These are phyloP conservation scores for Solenopsis invicta DNA, from an alignment of 1,140 invertebrate species.

Conservation along the genomic window DNA sequence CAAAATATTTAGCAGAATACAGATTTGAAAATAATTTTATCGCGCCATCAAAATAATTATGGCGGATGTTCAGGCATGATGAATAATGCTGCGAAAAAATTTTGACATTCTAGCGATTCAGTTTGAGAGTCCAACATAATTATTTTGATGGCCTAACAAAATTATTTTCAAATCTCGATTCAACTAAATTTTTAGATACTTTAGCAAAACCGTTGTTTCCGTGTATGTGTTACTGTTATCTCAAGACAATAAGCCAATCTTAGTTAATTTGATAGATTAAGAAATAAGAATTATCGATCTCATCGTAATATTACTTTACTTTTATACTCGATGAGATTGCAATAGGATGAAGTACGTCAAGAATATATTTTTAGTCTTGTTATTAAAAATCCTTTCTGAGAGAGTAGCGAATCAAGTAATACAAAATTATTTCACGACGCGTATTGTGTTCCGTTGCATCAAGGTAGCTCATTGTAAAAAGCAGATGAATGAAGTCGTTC, in stretches of 20 bases:
- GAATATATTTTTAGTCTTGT: background rate
- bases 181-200: too few species aligned
- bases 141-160: too few species aligned
- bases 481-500: conserved; percentile 56
- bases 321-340: background rate
- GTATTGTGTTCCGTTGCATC: background rate
- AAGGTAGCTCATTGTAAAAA: conserved; percentile 43
- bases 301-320: background rate
- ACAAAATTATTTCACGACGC: background rate
- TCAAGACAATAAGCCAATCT: background rate
- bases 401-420: background rate
- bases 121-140: too few species aligned
- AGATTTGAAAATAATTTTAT: too few species aligned
- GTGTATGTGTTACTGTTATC: background rate
- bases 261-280: background rate
- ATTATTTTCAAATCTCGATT: too few species aligned
- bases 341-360: background rate
- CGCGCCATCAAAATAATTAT: too few species aligned
- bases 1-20: too few species aligned
- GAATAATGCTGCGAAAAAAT: too few species aligned
- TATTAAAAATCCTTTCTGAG: background rate
- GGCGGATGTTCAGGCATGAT: too few species aligned
- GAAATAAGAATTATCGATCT: background rate
- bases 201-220: too few species aligned
- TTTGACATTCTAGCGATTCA: too few species aligned